Percentiles rank a stretch among this genome's conserved stretches.
Evolutionary conservation across 1,140 invertebrate species (phyloP).

Genomic region (Drosophila bipectinata): DNA sequence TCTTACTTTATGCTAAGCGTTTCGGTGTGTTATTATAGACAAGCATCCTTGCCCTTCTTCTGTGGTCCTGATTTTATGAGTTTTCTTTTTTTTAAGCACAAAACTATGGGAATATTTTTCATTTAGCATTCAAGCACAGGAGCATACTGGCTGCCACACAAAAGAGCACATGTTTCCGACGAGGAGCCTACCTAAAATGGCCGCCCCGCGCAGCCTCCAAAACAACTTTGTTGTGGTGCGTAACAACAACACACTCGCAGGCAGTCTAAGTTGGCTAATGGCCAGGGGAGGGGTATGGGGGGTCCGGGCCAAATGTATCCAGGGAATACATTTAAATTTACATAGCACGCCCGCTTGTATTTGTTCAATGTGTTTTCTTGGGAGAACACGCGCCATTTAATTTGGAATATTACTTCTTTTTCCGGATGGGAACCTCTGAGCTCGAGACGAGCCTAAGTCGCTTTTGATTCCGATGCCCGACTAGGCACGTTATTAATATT

Average conservation of each 20-base stretch:
- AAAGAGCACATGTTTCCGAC: constrained; percentile 33
- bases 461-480: constrained; percentile 38
- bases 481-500: constrained; percentile 47
- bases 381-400: constrained; percentile 67
- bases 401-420: constrained; percentile 38
- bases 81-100: constrained; percentile 43
- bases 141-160: constrained; percentile 11
- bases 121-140: constrained; percentile 16
- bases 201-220: constrained; percentile 47
- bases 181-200: constrained; percentile 25
- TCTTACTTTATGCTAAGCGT: constrained; percentile 68
- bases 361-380: constrained; percentile 34
- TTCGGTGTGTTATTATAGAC: constrained; percentile 55
- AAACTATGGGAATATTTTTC: constrained; percentile 34
- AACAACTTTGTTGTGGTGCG: constrained; percentile 43
- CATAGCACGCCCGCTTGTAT: constrained; percentile 6
- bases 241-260: constrained; percentile 53
- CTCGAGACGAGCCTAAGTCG: constrained; percentile 3
- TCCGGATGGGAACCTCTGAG: background rate
- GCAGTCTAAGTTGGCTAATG: constrained; percentile 56
- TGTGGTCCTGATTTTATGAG: constrained; percentile 46
- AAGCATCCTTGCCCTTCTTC: constrained; percentile 27
- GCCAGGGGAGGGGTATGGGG: background rate
- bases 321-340: constrained; percentile 63
- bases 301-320: constrained; percentile 34